Percentiles rank a stretch among this genome's conserved stretches.
phyloP scores from a whole-genome alignment of 2,888 invertebrate genomes.

The Drosophila borborema region DNA sequence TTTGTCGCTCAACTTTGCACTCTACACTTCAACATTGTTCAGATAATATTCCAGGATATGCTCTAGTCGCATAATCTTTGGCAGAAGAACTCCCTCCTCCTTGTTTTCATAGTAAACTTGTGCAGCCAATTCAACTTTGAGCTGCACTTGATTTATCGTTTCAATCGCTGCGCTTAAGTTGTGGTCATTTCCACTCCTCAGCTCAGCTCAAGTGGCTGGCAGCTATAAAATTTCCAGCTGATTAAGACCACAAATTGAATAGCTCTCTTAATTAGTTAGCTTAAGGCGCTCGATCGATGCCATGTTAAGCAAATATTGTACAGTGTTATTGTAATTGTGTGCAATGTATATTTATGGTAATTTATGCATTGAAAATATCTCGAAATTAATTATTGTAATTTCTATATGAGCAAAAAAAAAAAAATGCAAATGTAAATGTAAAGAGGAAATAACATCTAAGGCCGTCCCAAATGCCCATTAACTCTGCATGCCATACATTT shows the following conservation, averaged over 20 bases:
- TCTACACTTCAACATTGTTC: not conserved
- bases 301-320: not conserved
- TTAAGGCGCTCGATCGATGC: conserved; percentile 3
- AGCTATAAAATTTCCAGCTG: conserved; percentile 9
- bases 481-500: conserved; percentile 62
- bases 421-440: conserved; percentile 14
- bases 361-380: conserved; percentile 71
- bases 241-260: conserved; percentile 34
- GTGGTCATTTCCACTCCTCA: conserved; percentile 1
- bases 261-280: conserved; percentile 41
- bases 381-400: conserved; percentile 73
- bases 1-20: not conserved
- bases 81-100: too few species aligned
- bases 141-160: conserved; percentile 25
- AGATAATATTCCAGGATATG: not conserved
- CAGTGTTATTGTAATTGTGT: conserved; percentile 6
- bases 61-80: not conserved
- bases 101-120: not conserved
- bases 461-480: conserved; percentile 32
- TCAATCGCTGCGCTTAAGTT: conserved; percentile 11
- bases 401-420: conserved; percentile 56
- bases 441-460: conserved; percentile 6
- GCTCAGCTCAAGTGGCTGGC: conserved; percentile 5
- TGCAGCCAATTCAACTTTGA: conserved; percentile 23
- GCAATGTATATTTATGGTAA: conserved; percentile 45